Base-by-base conservation (phyloP, 2,797 vertebrate species). In the Sparidentex hasta region DNA sequence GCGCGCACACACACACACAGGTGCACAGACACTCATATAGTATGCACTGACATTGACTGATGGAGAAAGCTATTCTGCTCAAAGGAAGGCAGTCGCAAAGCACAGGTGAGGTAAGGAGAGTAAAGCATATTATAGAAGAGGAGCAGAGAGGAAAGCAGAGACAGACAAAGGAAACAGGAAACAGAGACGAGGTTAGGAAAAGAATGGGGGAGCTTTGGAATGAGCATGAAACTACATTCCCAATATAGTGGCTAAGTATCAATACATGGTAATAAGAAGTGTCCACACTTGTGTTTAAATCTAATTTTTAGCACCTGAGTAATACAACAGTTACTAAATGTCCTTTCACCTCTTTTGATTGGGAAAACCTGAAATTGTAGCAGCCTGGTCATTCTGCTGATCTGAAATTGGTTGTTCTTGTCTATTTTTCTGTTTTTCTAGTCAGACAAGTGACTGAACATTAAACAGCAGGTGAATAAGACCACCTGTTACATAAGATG, bases 41-140 rank as follows among this genome's bases (percentile, higher is more conserved):
- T 44, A 44, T 27, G 21, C 38, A 23, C 20, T 18, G 66, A 75
- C 48, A 1, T 64, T 76, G 75, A 82, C 63, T 61, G 80, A 80
- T 76, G 70, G 61, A 71, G 25, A 55, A 46, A 56, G 38, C 21
- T 21, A 29, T 55, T 75, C 46, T 71, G 38, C 75, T 70, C n/a
- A 11, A 18, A 57, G 59, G 50, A 58, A 44, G 23, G 61, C n/a
- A 2, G 21, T 0, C 41, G 70, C 65, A 59, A 71, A 61, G 41
- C 23, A 38, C 25, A 73, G 72, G 62, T 61, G 56, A 59, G 44
- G 41, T 56, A 17, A 71, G 58, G 81, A 65, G 58, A 81, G 63
- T 43, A 61, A 63, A 54, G 20, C 65, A 57, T 64, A 71, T 65
- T 57, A 44, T 16, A 21, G 51, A 25, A 52, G 52, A 25, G 21